These are phyloP conservation scores for Rotaria sp. DNA, from an alignment of 2,888 invertebrate species.

Conservation along the genomic window DNA sequence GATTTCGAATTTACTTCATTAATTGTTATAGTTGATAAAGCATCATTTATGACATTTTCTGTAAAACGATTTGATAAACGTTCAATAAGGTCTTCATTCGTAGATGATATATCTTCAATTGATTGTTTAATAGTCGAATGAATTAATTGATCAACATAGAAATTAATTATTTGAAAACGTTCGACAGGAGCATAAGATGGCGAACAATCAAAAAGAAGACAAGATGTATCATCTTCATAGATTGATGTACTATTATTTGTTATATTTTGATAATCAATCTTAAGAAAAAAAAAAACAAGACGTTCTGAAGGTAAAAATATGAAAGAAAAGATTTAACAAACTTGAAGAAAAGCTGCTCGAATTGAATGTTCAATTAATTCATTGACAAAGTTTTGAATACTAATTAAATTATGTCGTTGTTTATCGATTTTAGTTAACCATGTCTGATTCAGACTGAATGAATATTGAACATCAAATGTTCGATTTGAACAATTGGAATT, in stretches of 20 bases:
- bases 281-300: not conserved
- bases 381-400: slow-evolving; percentile 23
- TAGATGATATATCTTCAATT: not conserved
- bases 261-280: slow-evolving; percentile 18
- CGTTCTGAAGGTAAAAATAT: not conserved
- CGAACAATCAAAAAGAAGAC: not conserved
- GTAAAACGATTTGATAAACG: not conserved
- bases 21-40: not conserved
- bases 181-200: not conserved
- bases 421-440: not conserved
- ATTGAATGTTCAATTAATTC: slow-evolving; percentile 9
- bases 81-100: not conserved
- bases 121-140: not conserved
- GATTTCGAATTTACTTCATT: not conserved
- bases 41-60: not conserved
- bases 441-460: slow-evolving; percentile 11
- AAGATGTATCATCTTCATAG: not conserved
- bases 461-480: slow-evolving; percentile 2
- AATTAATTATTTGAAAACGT: not conserved
- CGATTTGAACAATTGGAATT: not conserved
- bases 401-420: not conserved
- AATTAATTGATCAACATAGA: not conserved
- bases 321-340: not conserved
- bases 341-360: not conserved
- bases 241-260: not conserved